These are phyloP conservation scores for Gobio gobio DNA, from an alignment of 2,113 vertebrate genomes.

Conservation along the genomic window DNA sequence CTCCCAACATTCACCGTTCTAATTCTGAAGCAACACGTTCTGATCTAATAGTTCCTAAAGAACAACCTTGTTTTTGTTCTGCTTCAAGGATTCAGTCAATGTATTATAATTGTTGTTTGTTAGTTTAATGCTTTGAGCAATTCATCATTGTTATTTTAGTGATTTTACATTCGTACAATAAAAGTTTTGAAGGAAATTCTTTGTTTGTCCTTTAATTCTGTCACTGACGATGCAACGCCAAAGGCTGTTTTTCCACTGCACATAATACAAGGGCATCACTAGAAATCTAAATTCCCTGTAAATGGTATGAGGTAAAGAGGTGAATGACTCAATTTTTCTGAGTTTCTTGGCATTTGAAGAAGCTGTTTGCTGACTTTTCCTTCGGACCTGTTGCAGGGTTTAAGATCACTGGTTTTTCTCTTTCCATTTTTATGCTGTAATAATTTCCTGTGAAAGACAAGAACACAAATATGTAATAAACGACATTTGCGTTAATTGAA, in stretches of 20 bases:
- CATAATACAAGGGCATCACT: too few species aligned
- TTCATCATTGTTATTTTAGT: slow-evolving; percentile 56
- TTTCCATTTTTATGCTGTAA: slow-evolving; percentile 83
- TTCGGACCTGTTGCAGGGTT: slow-evolving; percentile 69
- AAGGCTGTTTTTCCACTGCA: not conserved
- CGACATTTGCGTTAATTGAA: not conserved
- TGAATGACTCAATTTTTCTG: slow-evolving; percentile 40
- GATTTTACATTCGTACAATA: slow-evolving; percentile 83
- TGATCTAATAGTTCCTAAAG: not conserved
- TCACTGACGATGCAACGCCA: not conserved
- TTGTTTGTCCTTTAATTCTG: not conserved
- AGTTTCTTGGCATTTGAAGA: slow-evolving; percentile 84
- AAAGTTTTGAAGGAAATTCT: slow-evolving; percentile 69
- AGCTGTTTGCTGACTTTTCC: slow-evolving; percentile 76
- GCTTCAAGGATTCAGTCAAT: slow-evolving; percentile 64
- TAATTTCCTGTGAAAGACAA: slow-evolving; percentile 79
- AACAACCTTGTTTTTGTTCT: not conserved
- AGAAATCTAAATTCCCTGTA: not conserved
- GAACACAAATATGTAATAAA: not conserved
- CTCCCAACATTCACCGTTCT: slow-evolving; percentile 63
- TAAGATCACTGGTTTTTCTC: slow-evolving; percentile 70
- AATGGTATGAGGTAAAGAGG: not conserved
- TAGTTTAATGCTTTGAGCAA: slow-evolving; percentile 61
- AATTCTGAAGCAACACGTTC: not conserved
- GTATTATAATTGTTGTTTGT: not conserved